Base-by-base conservation (phyloP, 2,888 invertebrate genomes). In the Agonum fuliginosum region DNA sequence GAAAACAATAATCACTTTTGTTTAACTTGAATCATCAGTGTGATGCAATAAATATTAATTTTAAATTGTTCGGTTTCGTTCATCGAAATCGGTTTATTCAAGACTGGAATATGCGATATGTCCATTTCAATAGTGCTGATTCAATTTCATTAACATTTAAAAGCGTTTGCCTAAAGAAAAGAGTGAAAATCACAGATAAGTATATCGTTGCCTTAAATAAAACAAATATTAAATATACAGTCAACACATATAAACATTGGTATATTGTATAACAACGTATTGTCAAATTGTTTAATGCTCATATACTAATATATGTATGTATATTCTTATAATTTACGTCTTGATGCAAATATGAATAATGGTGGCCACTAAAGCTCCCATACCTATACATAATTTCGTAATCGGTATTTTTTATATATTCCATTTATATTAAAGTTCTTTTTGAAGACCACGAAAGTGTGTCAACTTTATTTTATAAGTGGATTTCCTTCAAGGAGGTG, bases 181-280 rank as follows among this genome's bases (percentile, higher is more conserved):
- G 20, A 5, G 67, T 67, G 41, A 67, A 58, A 73, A 73, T 73
- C 73, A 73, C 73, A 73, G 71, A 69, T 27, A 48, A 71, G 20
- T 71, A 71, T 71, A 73, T 73, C 73, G 73, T 73, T 73, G 73
- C 58, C 20, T 58, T 41, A 58, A 73, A 58, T 46, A 58, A 73
- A 73, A 73, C 58, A 73, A 58, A 58, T 73, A 20, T 51, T 37
- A 54, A 73, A 37, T 14, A 54, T 70, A 70, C 22, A 22, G 12
- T 71, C 14, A 71, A 71, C 51, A 71, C 51, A 72, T 48, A 72
- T 72, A 58, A 58, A 72, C 54, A 72, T 30, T 58, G 72, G 54
- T 72, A 72, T 72, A 72, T 72, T 72, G 51, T 74, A 74, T 74
- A 74, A 74, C 74, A 74, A 74, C 62, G 65, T 74, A 74, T 74